phyloP scores from a whole-genome alignment of 2,797 vertebrate genomes.

The Rhynchonycteris naso region DNA sequence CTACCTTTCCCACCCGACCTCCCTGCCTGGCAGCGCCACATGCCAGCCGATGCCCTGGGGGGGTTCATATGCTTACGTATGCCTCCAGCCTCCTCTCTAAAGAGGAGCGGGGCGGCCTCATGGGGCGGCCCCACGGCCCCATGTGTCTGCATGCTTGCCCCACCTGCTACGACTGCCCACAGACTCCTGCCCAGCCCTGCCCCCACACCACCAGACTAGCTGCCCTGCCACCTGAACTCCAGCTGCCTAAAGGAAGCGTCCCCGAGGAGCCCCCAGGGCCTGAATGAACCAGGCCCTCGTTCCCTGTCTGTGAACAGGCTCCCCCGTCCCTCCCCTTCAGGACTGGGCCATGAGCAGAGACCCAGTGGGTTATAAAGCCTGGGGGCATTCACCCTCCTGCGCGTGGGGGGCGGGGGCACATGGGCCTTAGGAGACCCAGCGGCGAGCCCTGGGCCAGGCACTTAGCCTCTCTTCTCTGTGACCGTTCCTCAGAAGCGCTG shows the following conservation, averaged over 20 bases:
- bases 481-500: neutral
- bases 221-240: no score
- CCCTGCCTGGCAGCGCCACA: neutral
- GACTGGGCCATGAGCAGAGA: neutral
- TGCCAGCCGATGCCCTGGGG: neutral
- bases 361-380: neutral
- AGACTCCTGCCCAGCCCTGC: fast-evolving
- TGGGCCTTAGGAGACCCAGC: neutral
- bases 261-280: neutral
- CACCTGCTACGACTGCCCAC: fast-evolving
- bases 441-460: neutral
- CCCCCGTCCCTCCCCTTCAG: neutral
- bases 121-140: no score
- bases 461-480: fast-evolving
- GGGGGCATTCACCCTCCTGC: neutral
- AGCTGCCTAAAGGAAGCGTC: neutral
- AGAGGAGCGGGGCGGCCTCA: no score
- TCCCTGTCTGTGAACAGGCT: neutral
- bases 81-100: neutral
- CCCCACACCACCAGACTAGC: neutral
- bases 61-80: neutral
- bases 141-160: fast-evolving
- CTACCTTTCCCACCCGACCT: neutral
- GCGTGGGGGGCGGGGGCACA: neutral
- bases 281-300: neutral